phyloP scores from a whole-genome alignment of 2,888 invertebrate species.

The Cosmorhoe ocellata region DNA sequence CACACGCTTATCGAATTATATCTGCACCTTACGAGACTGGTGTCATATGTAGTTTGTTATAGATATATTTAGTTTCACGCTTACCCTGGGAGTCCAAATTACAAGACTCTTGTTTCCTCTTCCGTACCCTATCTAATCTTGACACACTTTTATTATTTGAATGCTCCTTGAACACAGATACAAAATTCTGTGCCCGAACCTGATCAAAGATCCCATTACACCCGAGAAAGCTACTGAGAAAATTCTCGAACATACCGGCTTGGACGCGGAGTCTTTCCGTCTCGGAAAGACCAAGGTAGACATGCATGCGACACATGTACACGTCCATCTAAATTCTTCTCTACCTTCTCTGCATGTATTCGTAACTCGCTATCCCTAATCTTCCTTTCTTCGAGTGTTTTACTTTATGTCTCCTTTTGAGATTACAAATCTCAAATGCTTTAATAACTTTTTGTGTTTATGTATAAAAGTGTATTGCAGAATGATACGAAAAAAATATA shows the following conservation, averaged over 20 bases:
- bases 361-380: slow-evolving; percentile 36
- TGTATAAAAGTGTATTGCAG: no score
- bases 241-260: slow-evolving; percentile 91
- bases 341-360: slow-evolving; percentile 47
- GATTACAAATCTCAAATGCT: slow-evolving; percentile 20
- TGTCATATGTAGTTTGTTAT: slow-evolving; percentile 53
- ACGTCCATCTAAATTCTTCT: slow-evolving; percentile 47
- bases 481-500: slow-evolving; percentile 7
- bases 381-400: slow-evolving; percentile 38
- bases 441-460: slow-evolving; percentile 32
- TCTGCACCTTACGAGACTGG: slow-evolving; percentile 63
- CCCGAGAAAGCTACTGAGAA: slow-evolving; percentile 90
- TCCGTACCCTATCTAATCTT: slow-evolving; percentile 34
- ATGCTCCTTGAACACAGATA: slow-evolving; percentile 90
- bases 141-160: slow-evolving; percentile 58
- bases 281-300: slow-evolving; percentile 98
- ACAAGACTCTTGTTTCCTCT: slow-evolving; percentile 65
- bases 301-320: slow-evolving; percentile 53
- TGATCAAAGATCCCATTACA: slow-evolving; percentile 87
- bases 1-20: slow-evolving; percentile 55
- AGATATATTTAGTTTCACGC: slow-evolving; percentile 42
- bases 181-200: slow-evolving; percentile 99
- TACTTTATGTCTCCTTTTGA: slow-evolving; percentile 31
- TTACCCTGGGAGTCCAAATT: slow-evolving; percentile 63
- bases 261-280: slow-evolving; percentile 97